Conservation (phyloP, 2,888 invertebrate species). For the Cheilosia variabilis region DNA sequence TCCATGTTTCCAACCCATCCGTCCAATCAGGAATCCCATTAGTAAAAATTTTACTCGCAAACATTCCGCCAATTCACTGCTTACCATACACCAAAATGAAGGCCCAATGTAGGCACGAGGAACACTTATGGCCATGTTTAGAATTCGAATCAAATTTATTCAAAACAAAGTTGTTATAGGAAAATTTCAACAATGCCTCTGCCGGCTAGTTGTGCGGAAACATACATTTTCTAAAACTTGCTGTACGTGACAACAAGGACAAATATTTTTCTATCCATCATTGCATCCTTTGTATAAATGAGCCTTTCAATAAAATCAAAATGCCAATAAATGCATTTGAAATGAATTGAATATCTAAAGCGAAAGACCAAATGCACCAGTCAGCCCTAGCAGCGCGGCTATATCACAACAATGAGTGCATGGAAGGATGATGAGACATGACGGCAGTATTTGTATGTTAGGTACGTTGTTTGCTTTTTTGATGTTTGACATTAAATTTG, state of each 20-base stretch:
- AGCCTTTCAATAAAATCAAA: slow-evolving; percentile 13
- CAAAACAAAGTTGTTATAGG: slow-evolving; percentile 43
- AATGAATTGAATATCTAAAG: slow-evolving; percentile 54
- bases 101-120: too few relatives aligned
- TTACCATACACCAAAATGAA: too few relatives aligned
- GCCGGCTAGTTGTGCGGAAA: slow-evolving; percentile 44
- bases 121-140: slow-evolving; percentile 6
- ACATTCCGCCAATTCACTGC: too few relatives aligned
- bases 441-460: neutral
- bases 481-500: slow-evolving; percentile 72
- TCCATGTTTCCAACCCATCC: too few relatives aligned
- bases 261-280: slow-evolving; percentile 36
- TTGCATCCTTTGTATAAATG: slow-evolving; percentile 11
- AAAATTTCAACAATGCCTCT: slow-evolving; percentile 27
- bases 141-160: slow-evolving; percentile 56
- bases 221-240: slow-evolving; percentile 43
- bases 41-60: too few relatives aligned
- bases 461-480: slow-evolving; percentile 65
- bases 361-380: slow-evolving; percentile 12
- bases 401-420: slow-evolving; percentile 1
- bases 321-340: slow-evolving; percentile 55
- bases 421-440: neutral
- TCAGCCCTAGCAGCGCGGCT: too few relatives aligned
- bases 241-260: slow-evolving; percentile 50
- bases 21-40: too few relatives aligned